Base-by-base conservation (phyloP, 2,797 vertebrate genomes). In the Eulemur albifrons region DNA sequence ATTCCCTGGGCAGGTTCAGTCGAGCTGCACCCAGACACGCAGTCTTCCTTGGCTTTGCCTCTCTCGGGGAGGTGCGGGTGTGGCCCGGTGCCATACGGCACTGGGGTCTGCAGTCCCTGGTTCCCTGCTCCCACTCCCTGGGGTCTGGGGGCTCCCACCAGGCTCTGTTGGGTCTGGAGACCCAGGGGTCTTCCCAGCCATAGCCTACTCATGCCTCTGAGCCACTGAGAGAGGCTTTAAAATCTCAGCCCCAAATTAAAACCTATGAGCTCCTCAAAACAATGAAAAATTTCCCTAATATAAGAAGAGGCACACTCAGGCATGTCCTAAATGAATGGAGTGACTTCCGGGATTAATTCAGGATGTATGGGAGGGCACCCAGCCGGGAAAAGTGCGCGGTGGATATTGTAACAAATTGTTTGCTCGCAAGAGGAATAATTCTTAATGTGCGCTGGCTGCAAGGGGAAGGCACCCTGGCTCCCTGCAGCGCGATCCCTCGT, bases 211-310 rank as follows among this genome's bases (percentile, higher is more conserved):
- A 2, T 81, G 61, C 17, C 59, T 59, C 23, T n/a, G 52, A 81
- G 67, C 32, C 40, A 25, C 76, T 32, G 75, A 90, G 79, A 73
- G 59, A 81, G 54, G 35, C 73, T 92, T 88, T 95, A 85, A 77
- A 90, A 76, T 80, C 54, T 88, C 48, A 89, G 61, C 70, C 54
- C 57, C 80, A 67, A 87, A 73, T 93, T 70, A 96, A 96, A 97
- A 89, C 75, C 85, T 97, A 57, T 95, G 95, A 80, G 86, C 90
- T 93, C 93, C 93, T 43, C 91, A 90, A 92, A 97, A 92, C 90
- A 97, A 95, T 96, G 97, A 97, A 93, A 95, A 93, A 61, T 87
- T 95, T 97, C 80, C 95, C 97, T 95, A 93, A 95, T 96, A 93
- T 84, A 97, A 87, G 67, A 82, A 73, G 75, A 93, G 94, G 57